phyloP scores from a whole-genome alignment of 2,113 vertebrate genomes.

The Trogon melanurus region DNA sequence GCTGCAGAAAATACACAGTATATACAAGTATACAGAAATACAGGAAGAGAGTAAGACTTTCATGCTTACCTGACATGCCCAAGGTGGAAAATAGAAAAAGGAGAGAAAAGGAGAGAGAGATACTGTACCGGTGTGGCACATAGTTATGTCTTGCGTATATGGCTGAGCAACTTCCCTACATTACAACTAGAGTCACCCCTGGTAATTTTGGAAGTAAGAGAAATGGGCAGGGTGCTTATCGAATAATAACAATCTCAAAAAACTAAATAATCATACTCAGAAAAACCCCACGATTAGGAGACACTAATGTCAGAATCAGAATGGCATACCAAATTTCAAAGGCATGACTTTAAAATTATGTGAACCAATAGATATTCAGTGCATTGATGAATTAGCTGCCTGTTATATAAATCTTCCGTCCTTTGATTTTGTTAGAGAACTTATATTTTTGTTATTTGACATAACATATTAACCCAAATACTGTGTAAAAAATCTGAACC shows the following conservation, averaged over 20 bases:
- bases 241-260: not conserved
- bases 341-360: not conserved
- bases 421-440: not conserved
- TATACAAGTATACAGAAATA: not conserved
- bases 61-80: not conserved
- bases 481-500: not conserved
- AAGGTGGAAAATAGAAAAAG: not conserved
- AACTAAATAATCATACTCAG: not conserved
- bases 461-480: not conserved
- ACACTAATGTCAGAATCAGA: not conserved
- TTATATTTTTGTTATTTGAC: conserved; percentile 11
- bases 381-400: not conserved
- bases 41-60: not conserved
- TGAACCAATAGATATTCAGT: not conserved
- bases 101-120: not conserved
- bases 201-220: not conserved
- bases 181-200: not conserved
- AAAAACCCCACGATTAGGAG: not conserved
- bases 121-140: accelerated
- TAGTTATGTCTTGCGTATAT: not conserved
- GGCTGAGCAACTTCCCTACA: not conserved
- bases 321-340: not conserved
- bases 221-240: not conserved
- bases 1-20: not conserved
- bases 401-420: not conserved